Evolutionary conservation across 2,797 vertebrate genomes (phyloP).

Genomic region (Anabacerthia variegaticeps): DNA sequence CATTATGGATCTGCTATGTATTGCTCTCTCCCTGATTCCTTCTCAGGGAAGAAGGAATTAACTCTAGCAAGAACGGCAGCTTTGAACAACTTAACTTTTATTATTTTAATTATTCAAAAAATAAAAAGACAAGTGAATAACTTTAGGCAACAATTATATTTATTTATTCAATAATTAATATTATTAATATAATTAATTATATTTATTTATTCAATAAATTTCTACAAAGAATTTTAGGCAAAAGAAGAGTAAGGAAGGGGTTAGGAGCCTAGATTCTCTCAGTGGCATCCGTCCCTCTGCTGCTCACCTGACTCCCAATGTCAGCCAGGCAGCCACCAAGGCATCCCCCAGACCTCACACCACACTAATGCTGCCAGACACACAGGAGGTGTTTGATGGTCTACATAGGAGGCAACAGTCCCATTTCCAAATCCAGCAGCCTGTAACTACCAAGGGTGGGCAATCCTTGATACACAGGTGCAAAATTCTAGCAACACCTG

Average conservation of each 20-base stretch:
- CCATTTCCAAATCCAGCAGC: not conserved
- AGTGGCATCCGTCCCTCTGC: not conserved
- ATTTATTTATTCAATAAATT: not conserved
- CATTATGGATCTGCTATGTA: not conserved
- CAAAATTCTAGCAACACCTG: not conserved
- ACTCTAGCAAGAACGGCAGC: not conserved
- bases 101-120: not conserved
- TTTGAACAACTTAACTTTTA: not conserved
- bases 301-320: rapidly evolving
- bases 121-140: not conserved
- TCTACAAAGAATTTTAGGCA: not conserved
- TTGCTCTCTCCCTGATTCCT: not conserved
- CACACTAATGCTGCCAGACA: not conserved
- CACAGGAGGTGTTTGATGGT: not conserved
- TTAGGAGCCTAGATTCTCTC: not conserved
- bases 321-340: rapidly evolving
- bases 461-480: not conserved
- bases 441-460: not conserved
- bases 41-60: not conserved
- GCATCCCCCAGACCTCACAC: not conserved
- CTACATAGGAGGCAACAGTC: rapidly evolving
- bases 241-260: not conserved
- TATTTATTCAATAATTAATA: not conserved
- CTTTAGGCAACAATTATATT: not conserved
- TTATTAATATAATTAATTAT: no score